A percentile compares a stretch with the other conserved stretches of the same genome.
phyloP scores from a whole-genome alignment of 2,113 vertebrate species.

The Cinclus mexicanus region DNA sequence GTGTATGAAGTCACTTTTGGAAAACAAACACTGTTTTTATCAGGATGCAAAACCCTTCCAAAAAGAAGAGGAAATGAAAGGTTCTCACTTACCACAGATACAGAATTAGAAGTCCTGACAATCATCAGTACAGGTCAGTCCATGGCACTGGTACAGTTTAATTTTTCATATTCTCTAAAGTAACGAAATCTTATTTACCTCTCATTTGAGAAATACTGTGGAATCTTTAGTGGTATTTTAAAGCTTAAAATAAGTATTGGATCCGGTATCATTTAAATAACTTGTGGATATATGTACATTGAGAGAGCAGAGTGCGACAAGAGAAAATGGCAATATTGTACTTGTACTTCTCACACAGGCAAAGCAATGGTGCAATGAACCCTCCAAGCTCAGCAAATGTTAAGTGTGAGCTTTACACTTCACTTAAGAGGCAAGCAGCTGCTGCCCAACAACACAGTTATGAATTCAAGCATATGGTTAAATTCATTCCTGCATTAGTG shows the following conservation, averaged over 20 bases:
- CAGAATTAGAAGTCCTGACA: not conserved
- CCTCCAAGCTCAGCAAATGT: not conserved
- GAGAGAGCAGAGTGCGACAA: not conserved
- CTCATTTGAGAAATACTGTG: not conserved
- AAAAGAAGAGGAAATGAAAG: not conserved
- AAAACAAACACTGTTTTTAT: not conserved
- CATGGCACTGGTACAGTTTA: not conserved
- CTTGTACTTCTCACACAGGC: not conserved
- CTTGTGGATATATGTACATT: not conserved
- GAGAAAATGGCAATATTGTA: not conserved
- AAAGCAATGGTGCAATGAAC: not conserved
- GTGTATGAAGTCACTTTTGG: not conserved
- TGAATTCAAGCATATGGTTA: not conserved
- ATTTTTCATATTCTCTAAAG: not conserved
- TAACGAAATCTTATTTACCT: not conserved
- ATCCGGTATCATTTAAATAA: not conserved
- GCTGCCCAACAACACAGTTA: not conserved
- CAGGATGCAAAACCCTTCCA: not conserved
- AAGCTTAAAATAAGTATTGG: not conserved
- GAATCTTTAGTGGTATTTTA: not conserved
- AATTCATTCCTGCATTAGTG: conserved; percentile 2
- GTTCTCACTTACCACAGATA: not conserved
- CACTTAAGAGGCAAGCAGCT: not conserved
- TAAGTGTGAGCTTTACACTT: not conserved
- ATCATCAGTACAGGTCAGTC: not conserved